phyloP scores from a whole-genome alignment of 1,140 invertebrate species.

The Rhyacophila brunnea region DNA sequence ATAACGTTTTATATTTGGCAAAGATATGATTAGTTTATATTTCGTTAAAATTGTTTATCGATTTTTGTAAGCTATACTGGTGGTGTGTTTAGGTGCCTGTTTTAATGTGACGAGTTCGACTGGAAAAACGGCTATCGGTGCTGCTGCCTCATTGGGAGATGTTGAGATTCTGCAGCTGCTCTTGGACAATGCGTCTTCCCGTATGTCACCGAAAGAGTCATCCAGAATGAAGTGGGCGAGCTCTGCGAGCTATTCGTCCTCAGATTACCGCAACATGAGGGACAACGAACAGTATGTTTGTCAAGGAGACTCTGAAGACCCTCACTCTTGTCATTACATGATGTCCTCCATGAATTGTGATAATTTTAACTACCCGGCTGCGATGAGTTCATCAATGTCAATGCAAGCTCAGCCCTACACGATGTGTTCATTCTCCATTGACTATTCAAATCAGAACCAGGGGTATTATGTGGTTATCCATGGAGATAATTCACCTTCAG shows the following conservation, averaged over 20 bases:
- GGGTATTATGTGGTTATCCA: slow-evolving; percentile 33
- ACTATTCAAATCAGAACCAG: slow-evolving; percentile 31
- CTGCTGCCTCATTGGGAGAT: slow-evolving; percentile 15
- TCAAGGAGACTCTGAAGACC: background rate
- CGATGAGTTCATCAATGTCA: background rate
- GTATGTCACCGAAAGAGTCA: no score
- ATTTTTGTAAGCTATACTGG: background rate
- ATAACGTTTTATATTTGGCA: no score
- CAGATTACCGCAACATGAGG: background rate
- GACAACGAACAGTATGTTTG: background rate
- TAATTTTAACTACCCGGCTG: background rate
- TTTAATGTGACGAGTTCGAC: slow-evolving; percentile 22
- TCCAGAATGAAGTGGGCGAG: background rate
- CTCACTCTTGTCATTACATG: slow-evolving; percentile 11
- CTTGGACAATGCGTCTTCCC: slow-evolving; percentile 5
- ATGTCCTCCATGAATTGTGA: slow-evolving; percentile 2
- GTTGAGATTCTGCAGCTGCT: slow-evolving; percentile 18
- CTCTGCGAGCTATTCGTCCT: background rate
- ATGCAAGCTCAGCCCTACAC: background rate
- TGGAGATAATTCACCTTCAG: slow-evolving; percentile 25
- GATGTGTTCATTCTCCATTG: slow-evolving; percentile 26
- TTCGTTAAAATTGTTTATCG: no score
- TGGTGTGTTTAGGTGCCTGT: slow-evolving; percentile 13
- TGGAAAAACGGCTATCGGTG: slow-evolving; percentile 20
- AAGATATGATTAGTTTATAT: no score